phyloP scores from a whole-genome alignment of 2,888 invertebrate genomes.

The Lapara coniferarum region DNA sequence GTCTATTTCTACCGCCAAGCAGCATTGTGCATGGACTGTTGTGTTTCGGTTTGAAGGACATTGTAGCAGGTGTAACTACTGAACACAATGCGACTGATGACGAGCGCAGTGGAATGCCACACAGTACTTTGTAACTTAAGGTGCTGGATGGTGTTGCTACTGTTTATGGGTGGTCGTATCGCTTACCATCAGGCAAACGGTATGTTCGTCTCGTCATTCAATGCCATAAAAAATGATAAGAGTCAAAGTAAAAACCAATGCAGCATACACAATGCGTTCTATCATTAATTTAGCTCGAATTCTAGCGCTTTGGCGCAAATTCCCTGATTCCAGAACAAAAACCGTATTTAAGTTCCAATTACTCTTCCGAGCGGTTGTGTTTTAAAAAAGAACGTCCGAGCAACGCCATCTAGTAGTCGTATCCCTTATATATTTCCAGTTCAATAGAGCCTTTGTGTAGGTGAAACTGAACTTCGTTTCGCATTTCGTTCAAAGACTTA shows the following conservation, averaged over 20 bases:
- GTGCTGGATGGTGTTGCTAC: no score
- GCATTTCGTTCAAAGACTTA: slow-evolving; percentile 43
- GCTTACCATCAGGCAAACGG: no score
- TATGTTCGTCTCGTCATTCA: no score
- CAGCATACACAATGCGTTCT: background rate
- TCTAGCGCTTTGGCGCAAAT: slow-evolving; percentile 2
- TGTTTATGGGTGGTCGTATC: no score
- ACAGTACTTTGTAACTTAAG: no score
- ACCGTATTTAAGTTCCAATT: slow-evolving; percentile 44
- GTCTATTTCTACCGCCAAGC: no score
- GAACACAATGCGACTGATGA: no score
- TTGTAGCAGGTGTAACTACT: no score
- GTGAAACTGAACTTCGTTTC: slow-evolving; percentile 47
- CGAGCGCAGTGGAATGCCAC: no score
- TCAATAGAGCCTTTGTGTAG: slow-evolving; percentile 47
- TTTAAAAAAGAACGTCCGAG: slow-evolving; percentile 43
- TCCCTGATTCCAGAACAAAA: slow-evolving; percentile 31
- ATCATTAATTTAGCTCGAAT: background rate
- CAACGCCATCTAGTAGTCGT: slow-evolving; percentile 31
- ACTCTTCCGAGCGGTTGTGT: slow-evolving; percentile 48
- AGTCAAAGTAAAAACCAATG: background rate
- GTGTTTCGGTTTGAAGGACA: no score
- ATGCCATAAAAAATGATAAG: no score
- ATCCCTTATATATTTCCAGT: slow-evolving; percentile 48
- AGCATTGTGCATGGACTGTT: no score